A percentile compares a stretch with the other conserved stretches of the same genome.
Conservation (phyloP, 2,888 invertebrate species). For the Embidobia sp. region DNA sequence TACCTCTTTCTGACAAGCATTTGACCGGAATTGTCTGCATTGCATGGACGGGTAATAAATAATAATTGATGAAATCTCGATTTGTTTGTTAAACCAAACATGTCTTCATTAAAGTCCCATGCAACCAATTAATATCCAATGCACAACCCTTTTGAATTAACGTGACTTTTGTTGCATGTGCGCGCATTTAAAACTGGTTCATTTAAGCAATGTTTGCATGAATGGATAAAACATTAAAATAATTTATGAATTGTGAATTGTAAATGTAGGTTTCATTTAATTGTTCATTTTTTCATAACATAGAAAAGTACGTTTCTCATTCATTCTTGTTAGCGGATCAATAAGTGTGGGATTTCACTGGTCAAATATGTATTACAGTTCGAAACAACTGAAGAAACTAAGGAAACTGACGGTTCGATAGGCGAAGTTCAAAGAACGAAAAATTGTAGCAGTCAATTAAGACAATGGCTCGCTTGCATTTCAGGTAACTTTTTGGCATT, state of each 20-base stretch:
- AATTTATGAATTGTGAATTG: background rate
- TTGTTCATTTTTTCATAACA: no score
- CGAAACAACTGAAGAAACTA: conserved; percentile 39
- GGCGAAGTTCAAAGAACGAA: conserved; percentile 46
- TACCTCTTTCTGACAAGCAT: no score
- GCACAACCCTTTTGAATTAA: conserved; percentile 34
- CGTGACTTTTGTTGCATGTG: conserved; percentile 34
- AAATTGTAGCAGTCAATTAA: conserved; percentile 73
- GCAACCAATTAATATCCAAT: conserved; percentile 33
- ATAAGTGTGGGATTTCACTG: conserved; percentile 13
- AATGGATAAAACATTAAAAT: background rate
- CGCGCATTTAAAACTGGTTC: conserved; percentile 18
- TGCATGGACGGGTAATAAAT: conserved; percentile 21
- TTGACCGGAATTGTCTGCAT: conserved; percentile 20
- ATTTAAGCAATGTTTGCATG: conserved; percentile 26
- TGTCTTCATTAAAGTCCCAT: conserved; percentile 33
- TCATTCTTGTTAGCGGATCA: background rate
- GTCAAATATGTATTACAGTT: conserved; percentile 51
- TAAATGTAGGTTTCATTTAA: no score
- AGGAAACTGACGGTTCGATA: conserved; percentile 57
- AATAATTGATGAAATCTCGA: conserved; percentile 39
- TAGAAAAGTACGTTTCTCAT: no score
- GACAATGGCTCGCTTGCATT: conserved; percentile 79
- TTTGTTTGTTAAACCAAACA: conserved; percentile 30
- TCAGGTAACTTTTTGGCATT: conserved; percentile 69